phyloP scores from a whole-genome alignment of 2,888 invertebrate genomes.

The Melieria picta region DNA sequence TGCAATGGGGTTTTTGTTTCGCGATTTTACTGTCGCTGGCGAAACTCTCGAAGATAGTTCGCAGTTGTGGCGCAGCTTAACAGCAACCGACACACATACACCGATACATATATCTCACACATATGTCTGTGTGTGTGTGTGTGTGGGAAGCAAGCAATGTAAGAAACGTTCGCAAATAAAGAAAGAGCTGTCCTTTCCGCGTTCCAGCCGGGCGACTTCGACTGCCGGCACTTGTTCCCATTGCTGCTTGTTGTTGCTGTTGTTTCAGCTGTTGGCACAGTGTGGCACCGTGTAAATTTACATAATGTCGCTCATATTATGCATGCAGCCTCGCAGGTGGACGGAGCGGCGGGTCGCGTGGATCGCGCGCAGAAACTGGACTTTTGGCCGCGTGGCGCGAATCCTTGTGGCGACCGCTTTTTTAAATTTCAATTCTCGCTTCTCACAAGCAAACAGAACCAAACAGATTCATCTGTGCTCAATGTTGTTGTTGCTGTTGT shows the following conservation, averaged over 20 bases:
- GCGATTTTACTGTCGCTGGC: neutral
- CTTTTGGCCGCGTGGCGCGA: no score
- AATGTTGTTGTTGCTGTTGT: no score
- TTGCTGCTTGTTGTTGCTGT: neutral
- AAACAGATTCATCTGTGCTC: no score
- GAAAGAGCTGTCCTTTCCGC: slow-evolving; percentile 38
- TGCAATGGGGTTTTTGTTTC: neutral
- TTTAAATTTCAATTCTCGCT: no score
- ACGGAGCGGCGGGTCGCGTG: neutral
- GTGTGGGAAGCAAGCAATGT: slow-evolving; percentile 47
- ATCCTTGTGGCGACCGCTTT: no score
- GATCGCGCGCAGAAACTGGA: no score
- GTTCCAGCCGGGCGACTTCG: neutral
- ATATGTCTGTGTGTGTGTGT: neutral
- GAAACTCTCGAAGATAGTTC: neutral
- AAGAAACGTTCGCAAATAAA: slow-evolving; percentile 57
- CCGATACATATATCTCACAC: neutral
- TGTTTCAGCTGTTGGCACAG: neutral
- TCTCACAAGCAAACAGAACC: no score
- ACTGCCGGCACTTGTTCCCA: neutral
- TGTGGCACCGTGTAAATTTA: slow-evolving; percentile 19
- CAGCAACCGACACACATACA: slow-evolving; percentile 7
- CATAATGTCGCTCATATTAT: slow-evolving; percentile 30
- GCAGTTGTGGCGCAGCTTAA: neutral
- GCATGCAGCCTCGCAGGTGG: slow-evolving; percentile 22